Percentiles rank a stretch among this genome's conserved stretches.
These are phyloP conservation scores for Mellivora capensis DNA, from an alignment of 2,113 vertebrate species.

Conservation along the genomic window DNA sequence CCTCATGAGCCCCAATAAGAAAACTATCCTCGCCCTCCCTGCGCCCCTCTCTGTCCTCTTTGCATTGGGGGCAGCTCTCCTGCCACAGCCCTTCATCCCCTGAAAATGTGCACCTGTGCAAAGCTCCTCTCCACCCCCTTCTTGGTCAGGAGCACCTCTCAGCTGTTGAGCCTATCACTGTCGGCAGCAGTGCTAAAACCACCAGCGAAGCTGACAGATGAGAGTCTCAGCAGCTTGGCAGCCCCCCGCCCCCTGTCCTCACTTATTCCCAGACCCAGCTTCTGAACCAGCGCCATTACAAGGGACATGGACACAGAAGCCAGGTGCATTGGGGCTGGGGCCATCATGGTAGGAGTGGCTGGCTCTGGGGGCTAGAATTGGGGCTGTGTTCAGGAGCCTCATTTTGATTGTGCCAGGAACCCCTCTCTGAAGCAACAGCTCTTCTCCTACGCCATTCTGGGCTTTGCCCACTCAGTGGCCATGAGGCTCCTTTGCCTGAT, in stretches of 20 bases:
- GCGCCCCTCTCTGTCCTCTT: not conserved
- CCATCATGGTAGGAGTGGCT: not conserved
- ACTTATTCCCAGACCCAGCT: not conserved
- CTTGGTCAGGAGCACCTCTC: not conserved
- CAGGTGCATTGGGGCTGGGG: not conserved
- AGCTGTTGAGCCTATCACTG: not conserved
- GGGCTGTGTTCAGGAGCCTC: not conserved
- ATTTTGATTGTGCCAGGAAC: not conserved
- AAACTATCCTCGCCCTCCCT: not conserved
- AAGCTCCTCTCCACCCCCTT: not conserved
- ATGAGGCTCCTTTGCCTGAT: not conserved
- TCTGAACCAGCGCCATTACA: not conserved
- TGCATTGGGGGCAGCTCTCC: not conserved
- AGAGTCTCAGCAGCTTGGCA: not conserved
- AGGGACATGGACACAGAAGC: not conserved
- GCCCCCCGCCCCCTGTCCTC: not conserved
- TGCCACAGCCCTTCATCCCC: not conserved
- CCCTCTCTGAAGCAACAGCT: not conserved
- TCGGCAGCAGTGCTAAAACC: not conserved
- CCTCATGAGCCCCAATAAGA: not conserved
- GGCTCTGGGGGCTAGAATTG: not conserved
- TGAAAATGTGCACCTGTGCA: not conserved
- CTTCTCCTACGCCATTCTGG: not conserved
- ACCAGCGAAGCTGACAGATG: not conserved
- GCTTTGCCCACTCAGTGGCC: not conserved